Conservation (phyloP, 1,140 invertebrate genomes). For the Bombus polaris region DNA sequence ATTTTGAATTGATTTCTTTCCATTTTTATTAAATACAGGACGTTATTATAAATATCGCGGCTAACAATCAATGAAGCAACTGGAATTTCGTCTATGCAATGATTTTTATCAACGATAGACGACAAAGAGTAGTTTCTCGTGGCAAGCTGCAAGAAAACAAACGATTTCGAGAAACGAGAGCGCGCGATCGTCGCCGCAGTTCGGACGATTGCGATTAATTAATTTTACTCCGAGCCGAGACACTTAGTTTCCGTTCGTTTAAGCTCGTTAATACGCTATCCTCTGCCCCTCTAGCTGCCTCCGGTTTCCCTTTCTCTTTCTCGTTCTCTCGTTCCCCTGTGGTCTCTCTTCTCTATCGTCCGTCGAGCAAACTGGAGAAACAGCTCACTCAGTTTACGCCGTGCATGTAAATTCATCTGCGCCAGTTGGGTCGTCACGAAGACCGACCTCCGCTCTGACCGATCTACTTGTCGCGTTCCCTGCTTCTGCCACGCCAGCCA, state of each 20-base stretch:
- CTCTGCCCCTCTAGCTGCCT: slow-evolving; percentile 38
- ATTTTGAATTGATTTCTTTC: not conserved
- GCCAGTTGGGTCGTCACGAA: slow-evolving; percentile 59
- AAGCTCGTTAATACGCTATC: slow-evolving; percentile 75
- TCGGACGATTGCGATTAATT: slow-evolving; percentile 82
- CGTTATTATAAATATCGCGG: no score
- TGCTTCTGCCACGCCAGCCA: not conserved
- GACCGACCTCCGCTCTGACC: slow-evolving; percentile 67
- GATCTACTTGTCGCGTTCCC: slow-evolving; percentile 47
- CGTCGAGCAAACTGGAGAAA: slow-evolving; percentile 57
- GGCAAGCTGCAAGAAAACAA: slow-evolving; percentile 55
- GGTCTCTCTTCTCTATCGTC: slow-evolving; percentile 13
- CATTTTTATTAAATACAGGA: not conserved
- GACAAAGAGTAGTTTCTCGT: not conserved
- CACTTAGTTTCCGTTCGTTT: slow-evolving; percentile 83
- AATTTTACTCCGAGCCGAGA: slow-evolving; percentile 82
- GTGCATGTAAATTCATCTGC: slow-evolving; percentile 68
- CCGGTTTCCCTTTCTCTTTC: slow-evolving; percentile 24
- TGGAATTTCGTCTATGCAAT: not conserved
- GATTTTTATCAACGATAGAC: not conserved
- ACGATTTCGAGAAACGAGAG: slow-evolving; percentile 71
- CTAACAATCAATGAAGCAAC: not conserved
- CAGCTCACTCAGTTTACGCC: slow-evolving; percentile 73
- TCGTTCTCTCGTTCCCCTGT: not conserved
- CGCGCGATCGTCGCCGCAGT: slow-evolving; percentile 74